Percentiles rank a stretch among this genome's conserved stretches.
Conservation (phyloP, 2,888 invertebrate genomes). For the Peribatodes rhomboidaria region DNA sequence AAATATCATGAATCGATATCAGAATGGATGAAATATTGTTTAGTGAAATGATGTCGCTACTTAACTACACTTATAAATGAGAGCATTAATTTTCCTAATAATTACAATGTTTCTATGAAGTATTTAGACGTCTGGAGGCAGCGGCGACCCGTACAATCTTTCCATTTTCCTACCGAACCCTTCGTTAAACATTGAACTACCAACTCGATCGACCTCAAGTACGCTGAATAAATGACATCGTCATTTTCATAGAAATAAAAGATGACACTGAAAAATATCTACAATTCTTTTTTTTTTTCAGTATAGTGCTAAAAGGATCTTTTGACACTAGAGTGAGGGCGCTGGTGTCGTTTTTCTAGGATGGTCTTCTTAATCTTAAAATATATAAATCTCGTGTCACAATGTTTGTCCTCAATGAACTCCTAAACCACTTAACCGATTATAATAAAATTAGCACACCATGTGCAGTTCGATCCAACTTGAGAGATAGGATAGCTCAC, state of each 20-base stretch:
- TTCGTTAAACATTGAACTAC: neutral
- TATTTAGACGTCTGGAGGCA: constrained; percentile 28
- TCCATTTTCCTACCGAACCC: constrained; percentile 39
- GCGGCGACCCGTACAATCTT: constrained; percentile 54
- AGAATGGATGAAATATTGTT: constrained; percentile 6
- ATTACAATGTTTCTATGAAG: constrained; percentile 29
- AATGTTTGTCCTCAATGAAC: too few relatives aligned
- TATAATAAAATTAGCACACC: too few relatives aligned
- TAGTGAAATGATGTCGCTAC: constrained; percentile 48
- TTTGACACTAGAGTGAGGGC: too few relatives aligned
- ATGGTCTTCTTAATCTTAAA: too few relatives aligned
- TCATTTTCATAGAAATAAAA: neutral
- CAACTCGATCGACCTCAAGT: neutral
- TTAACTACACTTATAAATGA: constrained; percentile 56
- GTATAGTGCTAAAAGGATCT: neutral
- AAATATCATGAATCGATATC: constrained; percentile 18
- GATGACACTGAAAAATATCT: neutral
- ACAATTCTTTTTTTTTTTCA: neutral
- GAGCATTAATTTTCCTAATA: constrained; percentile 56
- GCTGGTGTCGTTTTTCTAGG: too few relatives aligned
- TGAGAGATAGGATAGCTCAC: too few relatives aligned
- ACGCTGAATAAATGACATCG: neutral
- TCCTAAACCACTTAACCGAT: too few relatives aligned
- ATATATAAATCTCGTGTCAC: too few relatives aligned
- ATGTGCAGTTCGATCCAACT: too few relatives aligned